A percentile compares a stretch with the other conserved stretches of the same genome.
phyloP scores from a whole-genome alignment of 2,888 invertebrate species.

The Caenorhabditis zanzibari region DNA sequence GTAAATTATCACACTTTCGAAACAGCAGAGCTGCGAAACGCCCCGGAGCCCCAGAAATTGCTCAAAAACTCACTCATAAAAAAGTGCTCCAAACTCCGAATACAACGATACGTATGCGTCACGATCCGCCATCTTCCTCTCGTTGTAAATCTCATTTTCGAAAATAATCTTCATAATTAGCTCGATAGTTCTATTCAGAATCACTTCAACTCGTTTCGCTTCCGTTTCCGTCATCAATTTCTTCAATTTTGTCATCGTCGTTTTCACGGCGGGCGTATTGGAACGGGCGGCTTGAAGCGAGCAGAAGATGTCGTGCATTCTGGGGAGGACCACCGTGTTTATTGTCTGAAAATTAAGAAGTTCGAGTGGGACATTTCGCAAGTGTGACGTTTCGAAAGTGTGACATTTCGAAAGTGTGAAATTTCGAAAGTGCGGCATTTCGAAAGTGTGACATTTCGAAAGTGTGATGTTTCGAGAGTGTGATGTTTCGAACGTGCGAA shows the following conservation, averaged over 20 bases:
- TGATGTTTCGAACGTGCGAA: too few species aligned
- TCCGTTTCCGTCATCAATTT: conserved; percentile 53
- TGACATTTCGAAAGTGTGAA: too few species aligned
- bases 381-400: too few species aligned
- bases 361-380: neutral
- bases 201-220: conserved; percentile 40
- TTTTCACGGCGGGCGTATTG: conserved; percentile 10
- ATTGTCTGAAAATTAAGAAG: conserved; percentile 48
- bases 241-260: conserved; percentile 43
- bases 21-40: too few species aligned
- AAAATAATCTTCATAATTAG: conserved; percentile 65
- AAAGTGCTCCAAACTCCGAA: conserved; percentile 60
- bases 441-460: too few species aligned
- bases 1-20: too few species aligned
- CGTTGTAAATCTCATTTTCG: conserved; percentile 54
- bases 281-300: conserved; percentile 14
- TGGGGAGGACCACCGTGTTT: conserved; percentile 47
- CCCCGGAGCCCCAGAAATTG: too few species aligned
- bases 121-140: conserved; percentile 32
- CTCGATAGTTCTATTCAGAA: conserved; percentile 49
- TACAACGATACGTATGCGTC: conserved; percentile 35
- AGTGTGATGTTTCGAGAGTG: too few species aligned
- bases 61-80: conserved; percentile 46
- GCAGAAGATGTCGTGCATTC: conserved; percentile 62
- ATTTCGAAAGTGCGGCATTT: too few species aligned